Percentiles rank a stretch among this genome's conserved stretches.
Evolutionary conservation across 53 echinoderm and acorn worm genomes (phyloP).

Genomic region (Henricia sp.): DNA sequence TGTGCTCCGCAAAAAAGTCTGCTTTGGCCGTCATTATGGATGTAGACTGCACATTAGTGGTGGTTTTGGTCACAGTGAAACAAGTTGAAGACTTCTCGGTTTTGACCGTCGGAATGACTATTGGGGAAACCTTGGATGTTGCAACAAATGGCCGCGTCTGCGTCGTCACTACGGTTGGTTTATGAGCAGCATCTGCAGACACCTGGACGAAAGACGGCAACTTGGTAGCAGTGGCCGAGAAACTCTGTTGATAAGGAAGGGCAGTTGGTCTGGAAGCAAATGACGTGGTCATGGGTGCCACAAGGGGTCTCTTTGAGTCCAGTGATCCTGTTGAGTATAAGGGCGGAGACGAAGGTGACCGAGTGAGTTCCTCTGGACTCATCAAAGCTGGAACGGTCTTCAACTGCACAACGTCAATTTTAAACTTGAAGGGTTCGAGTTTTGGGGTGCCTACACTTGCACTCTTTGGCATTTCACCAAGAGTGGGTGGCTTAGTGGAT

Average conservation of each 20-base stretch:
- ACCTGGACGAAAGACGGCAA: conserved; percentile 49
- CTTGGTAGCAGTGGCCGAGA: conserved; percentile 50
- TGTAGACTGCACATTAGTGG: conserved; percentile 54
- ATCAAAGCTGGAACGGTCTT: conserved; percentile 86
- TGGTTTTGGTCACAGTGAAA: conserved; percentile 55
- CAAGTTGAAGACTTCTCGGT: conserved; percentile 53
- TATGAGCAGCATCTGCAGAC: conserved; percentile 46
- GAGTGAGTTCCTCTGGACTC: conserved; percentile 52
- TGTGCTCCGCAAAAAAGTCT: conserved; percentile 47
- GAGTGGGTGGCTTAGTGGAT: conserved; percentile 60
- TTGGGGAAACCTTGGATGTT: conserved; percentile 47
- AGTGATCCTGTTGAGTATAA: conserved; percentile 38
- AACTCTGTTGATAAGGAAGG: conserved; percentile 51
- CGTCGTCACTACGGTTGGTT: conserved; percentile 40
- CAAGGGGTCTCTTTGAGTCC: conserved; percentile 37
- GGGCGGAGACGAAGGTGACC: conserved; percentile 19
- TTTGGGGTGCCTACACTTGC: conserved; percentile 75
- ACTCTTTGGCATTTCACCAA: conserved; percentile 64
- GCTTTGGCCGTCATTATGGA: conserved; percentile 56
- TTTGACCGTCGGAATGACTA: conserved; percentile 42
- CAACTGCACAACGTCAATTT: conserved; percentile 89
- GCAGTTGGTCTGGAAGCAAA: conserved; percentile 41
- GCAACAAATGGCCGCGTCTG: conserved; percentile 49
- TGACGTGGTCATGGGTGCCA: conserved; percentile 1
- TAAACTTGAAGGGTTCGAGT: conserved; percentile 90